Evolutionary conservation across 2,797 vertebrate species (phyloP).

Genomic region (Luscinia megarhynchos): DNA sequence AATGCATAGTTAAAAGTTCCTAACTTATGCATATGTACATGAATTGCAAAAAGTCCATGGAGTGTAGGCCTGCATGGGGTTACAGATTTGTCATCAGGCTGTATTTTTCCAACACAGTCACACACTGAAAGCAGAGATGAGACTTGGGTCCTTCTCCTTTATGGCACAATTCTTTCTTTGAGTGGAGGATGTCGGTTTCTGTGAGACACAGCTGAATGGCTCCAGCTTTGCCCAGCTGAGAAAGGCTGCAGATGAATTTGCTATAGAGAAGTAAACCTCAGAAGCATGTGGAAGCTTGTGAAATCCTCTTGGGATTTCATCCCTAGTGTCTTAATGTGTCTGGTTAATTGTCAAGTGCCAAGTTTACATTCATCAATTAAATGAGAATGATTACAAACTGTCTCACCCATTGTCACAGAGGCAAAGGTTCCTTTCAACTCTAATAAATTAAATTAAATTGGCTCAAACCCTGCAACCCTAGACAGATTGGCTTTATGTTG

Average conservation of each 20-base stretch:
- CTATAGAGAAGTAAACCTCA: neutral
- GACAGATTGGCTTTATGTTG: conserved; percentile 49
- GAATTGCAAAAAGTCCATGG: neutral
- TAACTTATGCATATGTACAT: neutral
- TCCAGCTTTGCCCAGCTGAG: neutral
- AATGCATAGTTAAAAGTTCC: neutral
- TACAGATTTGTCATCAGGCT: neutral
- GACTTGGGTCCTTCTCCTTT: neutral
- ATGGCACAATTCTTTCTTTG: neutral
- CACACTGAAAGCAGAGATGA: neutral
- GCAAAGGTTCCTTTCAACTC: conserved; percentile 60
- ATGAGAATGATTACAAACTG: conserved; percentile 58
- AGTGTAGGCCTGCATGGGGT: fast-evolving
- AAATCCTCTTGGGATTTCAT: conserved; percentile 19
- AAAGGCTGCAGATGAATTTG: conserved; percentile 6
- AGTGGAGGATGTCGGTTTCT: neutral
- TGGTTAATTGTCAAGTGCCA: conserved; percentile 65
- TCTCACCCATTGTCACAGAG: conserved; percentile 55
- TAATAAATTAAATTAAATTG: conserved; percentile 71
- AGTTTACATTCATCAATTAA: conserved; percentile 64
- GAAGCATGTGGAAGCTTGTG: neutral
- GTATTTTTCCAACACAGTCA: neutral
- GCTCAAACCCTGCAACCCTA: conserved; percentile 39
- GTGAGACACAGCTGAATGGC: neutral
- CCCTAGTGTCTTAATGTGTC: neutral